phyloP scores from a whole-genome alignment of 2,113 vertebrate genomes.

The Hippocampus abdominalis region DNA sequence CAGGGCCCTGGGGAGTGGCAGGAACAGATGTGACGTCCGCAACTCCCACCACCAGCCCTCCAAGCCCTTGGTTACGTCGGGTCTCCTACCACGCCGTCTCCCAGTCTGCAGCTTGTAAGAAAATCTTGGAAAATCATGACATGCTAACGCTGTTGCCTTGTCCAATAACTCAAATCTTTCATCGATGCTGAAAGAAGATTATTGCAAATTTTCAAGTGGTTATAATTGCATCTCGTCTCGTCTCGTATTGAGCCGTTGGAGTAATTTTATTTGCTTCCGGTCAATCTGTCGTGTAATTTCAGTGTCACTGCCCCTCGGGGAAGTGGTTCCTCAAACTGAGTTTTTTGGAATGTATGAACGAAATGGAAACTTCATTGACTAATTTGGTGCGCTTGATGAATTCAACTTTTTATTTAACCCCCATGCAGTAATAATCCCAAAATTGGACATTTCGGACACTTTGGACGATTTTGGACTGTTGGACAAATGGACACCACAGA shows the following conservation, averaged over 20 bases:
- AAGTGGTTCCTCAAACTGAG: background rate
- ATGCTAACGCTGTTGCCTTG: conserved; percentile 18
- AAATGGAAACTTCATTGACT: no score
- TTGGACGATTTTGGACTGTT: no score
- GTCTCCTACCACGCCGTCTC: conserved; percentile 29
- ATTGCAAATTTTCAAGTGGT: conserved; percentile 19
- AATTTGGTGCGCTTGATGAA: no score
- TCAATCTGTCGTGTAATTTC: conserved; percentile 34
- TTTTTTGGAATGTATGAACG: background rate
- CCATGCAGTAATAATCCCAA: no score
- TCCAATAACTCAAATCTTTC: conserved; percentile 32
- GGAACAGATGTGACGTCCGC: conserved; percentile 69
- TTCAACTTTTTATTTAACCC: no score
- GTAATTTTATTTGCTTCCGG: conserved; percentile 36
- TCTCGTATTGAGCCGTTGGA: conserved; percentile 19
- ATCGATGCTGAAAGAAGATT: conserved; percentile 45
- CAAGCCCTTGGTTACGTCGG: conserved; percentile 10
- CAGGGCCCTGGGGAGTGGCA: conserved; percentile 57
- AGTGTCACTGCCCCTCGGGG: background rate
- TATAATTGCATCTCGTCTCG: conserved; percentile 32
- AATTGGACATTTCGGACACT: no score
- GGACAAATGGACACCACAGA: no score
- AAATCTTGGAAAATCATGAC: conserved; percentile 57
- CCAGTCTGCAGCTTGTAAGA: conserved; percentile 53
- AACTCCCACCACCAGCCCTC: conserved; percentile 24